A percentile compares a stretch with the other conserved stretches of the same genome.
These are phyloP conservation scores for Euwallacea fornicatus DNA, from an alignment of 1,140 invertebrate genomes.

Conservation along the genomic window DNA sequence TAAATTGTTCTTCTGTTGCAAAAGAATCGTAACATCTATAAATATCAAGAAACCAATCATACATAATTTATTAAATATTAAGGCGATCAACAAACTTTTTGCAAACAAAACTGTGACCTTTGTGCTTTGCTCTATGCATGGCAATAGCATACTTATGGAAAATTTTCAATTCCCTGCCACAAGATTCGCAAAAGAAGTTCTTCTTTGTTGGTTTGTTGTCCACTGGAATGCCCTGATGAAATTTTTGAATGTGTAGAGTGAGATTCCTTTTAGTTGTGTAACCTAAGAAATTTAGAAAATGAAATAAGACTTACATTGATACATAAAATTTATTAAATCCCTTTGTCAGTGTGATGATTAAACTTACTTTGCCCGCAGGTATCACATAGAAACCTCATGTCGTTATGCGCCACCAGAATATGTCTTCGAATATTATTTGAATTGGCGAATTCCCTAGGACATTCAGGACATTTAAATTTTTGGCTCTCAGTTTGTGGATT, in stretches of 20 bases:
- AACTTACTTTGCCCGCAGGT: constrained; percentile 36
- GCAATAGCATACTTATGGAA: constrained; percentile 36
- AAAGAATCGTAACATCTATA: constrained; percentile 33
- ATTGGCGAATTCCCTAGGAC: constrained; percentile 28
- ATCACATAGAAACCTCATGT: constrained; percentile 26
- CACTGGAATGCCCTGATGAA: constrained; percentile 27
- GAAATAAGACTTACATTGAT: not conserved
- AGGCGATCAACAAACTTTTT: constrained; percentile 13
- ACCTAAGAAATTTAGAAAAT: constrained; percentile 9
- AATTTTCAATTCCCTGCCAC: constrained; percentile 25
- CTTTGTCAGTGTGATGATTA: not conserved
- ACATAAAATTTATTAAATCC: too few relatives aligned
- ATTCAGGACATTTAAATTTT: constrained; percentile 32
- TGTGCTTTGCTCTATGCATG: constrained; percentile 29
- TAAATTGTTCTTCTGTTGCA: constrained; percentile 19
- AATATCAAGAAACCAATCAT: not conserved
- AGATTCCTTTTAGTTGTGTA: constrained; percentile 35
- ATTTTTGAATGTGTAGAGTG: constrained; percentile 26
- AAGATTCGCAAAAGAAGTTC: constrained; percentile 31
- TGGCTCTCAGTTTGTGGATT: constrained; percentile 27
- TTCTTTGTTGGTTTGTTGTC: constrained; percentile 25
- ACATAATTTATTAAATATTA: too few relatives aligned
- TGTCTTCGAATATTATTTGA: constrained; percentile 22
- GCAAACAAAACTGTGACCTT: constrained; percentile 29
- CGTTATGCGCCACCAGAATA: constrained; percentile 20